Conservation (phyloP, 1,140 invertebrate genomes). For the Listronotus bonariensis region DNA sequence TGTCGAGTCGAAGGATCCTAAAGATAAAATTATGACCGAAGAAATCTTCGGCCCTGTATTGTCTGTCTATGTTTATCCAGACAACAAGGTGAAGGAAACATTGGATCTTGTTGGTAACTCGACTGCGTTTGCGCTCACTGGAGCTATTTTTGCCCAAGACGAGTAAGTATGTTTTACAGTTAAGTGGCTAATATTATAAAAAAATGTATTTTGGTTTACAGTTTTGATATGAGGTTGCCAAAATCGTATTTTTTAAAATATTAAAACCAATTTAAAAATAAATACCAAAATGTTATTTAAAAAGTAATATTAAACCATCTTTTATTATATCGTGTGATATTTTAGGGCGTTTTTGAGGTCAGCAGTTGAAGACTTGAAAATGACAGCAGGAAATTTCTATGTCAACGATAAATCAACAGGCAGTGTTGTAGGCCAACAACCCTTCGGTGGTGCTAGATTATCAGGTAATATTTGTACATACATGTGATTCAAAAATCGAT, state of each 20-base stretch:
- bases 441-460: conserved; percentile 94
- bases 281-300: no score
- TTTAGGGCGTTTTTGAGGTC: conserved; percentile 70
- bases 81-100: conserved; percentile 73
- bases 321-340: no score
- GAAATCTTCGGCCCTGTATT: conserved; percentile 99
- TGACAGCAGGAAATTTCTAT: conserved; percentile 95
- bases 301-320: no score
- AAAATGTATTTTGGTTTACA: no score
- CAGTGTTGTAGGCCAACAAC: conserved; percentile 97
- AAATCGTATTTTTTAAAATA: no score
- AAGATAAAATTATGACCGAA: conserved; percentile 90
- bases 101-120: conserved; percentile 77
- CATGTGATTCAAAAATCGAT: no score
- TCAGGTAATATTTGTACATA: conserved; percentile 68
- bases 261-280: no score
- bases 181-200: no score
- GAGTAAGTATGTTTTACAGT: conserved; percentile 62
- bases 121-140: conserved; percentile 92
- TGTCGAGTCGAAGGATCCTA: conserved; percentile 82
- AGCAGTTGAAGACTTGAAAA: conserved; percentile 80
- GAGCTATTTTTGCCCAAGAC: conserved; percentile 91
- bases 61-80: conserved; percentile 90
- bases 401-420: conserved; percentile 99
- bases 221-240: no score